Evolutionary conservation across 2,888 invertebrate species (phyloP), one percentile per base, ranked within the genome.

Genomic region (Steinernema scapterisci): DNA sequence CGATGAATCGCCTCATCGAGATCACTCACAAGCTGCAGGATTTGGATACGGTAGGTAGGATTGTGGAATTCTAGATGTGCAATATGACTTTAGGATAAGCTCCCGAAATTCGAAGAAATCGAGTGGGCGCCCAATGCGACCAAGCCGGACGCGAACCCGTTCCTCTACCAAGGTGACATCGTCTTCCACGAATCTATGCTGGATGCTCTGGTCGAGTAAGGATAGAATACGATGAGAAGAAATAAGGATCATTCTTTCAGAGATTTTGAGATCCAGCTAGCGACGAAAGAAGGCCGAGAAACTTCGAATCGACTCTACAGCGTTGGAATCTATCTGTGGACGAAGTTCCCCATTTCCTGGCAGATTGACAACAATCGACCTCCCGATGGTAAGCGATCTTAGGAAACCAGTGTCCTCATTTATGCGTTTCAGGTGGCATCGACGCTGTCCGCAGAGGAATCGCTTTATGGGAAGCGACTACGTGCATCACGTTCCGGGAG

Each of bases 151-250:
- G 63, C 80, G 48, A 79, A 78, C 52, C 77, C 78, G 51, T 54
- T 77, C 19, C 54, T 82, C 3, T 83, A 83, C 73, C 81, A 83
- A 56, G 82, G 80, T 52, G 83, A 83, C 52, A 82, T 83, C 73
- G 77, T 80, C 0, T 63, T 83, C 25, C 80, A 81, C 9, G 75
- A 75, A 80, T 81, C 54, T 19, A 16, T 19, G 21, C 25, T 54
- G 25, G 54, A 54, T 54, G 21, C 54, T 6, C 54, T 54, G 2
- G 25, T 54, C 25, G 54, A 54, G 54, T 54, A 54, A 13, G 54
- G 23, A 38, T 38, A 9, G 38, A 38, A 6, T 38, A 6, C 38
- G 3, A 38, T 38, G 38, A 9, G n/a, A n/a, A 3, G 38, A 38
- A 38, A 38, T 38, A 38, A 38, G 5, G 38, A 3, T 38, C 9